Percentiles rank a stretch among this genome's conserved stretches.
These are phyloP conservation scores for Pectinophora gossypiella DNA, from an alignment of 1,140 invertebrate species.

Conservation along the genomic window DNA sequence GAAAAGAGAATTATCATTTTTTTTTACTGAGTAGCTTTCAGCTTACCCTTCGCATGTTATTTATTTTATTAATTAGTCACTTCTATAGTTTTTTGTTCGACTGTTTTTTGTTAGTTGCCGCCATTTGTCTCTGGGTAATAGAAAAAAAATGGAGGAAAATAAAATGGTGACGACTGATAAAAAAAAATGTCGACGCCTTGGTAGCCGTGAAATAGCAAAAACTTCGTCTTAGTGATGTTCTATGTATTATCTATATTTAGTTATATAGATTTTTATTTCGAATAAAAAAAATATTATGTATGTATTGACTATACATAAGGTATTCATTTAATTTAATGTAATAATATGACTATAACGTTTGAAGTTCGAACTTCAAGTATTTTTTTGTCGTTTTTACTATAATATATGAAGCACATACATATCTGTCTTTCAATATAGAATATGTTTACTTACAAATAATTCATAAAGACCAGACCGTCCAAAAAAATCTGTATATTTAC, in stretches of 20 bases:
- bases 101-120: not conserved
- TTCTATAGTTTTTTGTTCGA: not conserved
- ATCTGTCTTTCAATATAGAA: no score
- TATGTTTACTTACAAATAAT: no score
- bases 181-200: not conserved
- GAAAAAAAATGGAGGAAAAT: not conserved
- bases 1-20: not conserved
- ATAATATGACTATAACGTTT: not conserved
- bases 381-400: no score
- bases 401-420: no score
- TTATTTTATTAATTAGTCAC: conserved; percentile 29
- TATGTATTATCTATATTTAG: conserved; percentile 27
- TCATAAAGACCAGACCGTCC: no score
- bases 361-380: no score
- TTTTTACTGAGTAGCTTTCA: conserved; percentile 6
- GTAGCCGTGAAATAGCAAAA: not conserved
- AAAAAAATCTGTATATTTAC: no score
- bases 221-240: conserved; percentile 15
- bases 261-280: conserved; percentile 29
- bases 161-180: not conserved
- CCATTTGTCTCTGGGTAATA: not conserved
- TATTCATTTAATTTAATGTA: not conserved
- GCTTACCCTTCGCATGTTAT: conserved; percentile 31
- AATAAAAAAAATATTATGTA: conserved; percentile 31
- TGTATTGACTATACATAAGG: conserved; percentile 19